Evolutionary conservation across 1,140 invertebrate genomes (phyloP), one percentile per base, ranked within the genome.

Genomic region (Cherax quadricarinatus): DNA sequence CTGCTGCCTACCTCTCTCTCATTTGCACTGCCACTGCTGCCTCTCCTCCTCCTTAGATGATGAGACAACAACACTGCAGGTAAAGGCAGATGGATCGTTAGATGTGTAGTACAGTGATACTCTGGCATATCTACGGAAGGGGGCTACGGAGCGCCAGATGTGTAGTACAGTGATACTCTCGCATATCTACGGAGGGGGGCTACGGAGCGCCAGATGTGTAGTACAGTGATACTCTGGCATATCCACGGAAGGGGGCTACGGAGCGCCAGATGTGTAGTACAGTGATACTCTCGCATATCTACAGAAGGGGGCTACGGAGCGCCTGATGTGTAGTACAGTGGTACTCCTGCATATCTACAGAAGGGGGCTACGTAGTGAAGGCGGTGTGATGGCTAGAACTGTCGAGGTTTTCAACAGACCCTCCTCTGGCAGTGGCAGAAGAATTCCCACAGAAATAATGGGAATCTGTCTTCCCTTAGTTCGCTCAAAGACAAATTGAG

Each of bases 1-100:
- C 14, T 14, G 53, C 53, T 57, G 9, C 73, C 73, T 75, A 7
- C 73, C 30, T 18, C 30, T n/a, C 30, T 9, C 60, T 9, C 82
- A 24, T 62, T 41, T 41, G 30, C 14, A 57, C 53, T 57, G 53
- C 49, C 62, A 30, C 70, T 60, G 7, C 70, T 60, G 5, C 85
- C 85, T 53, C 70, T 51, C 62, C 85, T 78, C 73, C 73, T 78
- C 85, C 78, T 87, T 66, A 87, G 85, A 87, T 87, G 85, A 87
- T 87, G 53, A 24, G 73, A 41, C 48, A 66, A 41, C 53, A 66
- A 70, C 53, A 60, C 83, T 4, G 60, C 30, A 75, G n/a, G n/a
- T 18, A 66, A 41, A 66, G 82, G 41, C 60, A 70, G 83, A 62
- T 48, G 21, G 57, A 10, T 10, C 14, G 7, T 24, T 9, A 70